phyloP scores from a whole-genome alignment of 2,797 vertebrate genomes.

The Eidolon dupreanum region DNA sequence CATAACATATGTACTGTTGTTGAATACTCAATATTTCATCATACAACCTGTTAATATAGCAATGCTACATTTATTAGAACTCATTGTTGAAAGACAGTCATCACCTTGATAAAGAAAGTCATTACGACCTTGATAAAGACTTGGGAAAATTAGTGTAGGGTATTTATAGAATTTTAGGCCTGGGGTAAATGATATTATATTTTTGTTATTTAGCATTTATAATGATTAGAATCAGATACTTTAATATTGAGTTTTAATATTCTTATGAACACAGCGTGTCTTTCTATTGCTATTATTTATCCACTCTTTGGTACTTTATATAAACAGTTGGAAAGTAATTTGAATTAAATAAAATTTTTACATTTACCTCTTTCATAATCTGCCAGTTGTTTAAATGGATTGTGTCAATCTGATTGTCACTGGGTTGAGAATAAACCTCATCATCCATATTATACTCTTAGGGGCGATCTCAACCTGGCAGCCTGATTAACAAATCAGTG shows the following conservation, averaged over 20 bases:
- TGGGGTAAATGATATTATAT: neutral
- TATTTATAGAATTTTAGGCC: neutral
- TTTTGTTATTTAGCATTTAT: neutral
- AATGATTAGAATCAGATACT: neutral
- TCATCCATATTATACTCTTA: neutral
- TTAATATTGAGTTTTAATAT: slow-evolving; percentile 9
- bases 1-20: neutral
- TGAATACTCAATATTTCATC: neutral
- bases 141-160: neutral
- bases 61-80: neutral
- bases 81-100: neutral
- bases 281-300: neutral
- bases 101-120: neutral
- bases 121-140: neutral
- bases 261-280: neutral
- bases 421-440: neutral
- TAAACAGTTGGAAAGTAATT: neutral
- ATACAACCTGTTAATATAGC: neutral
- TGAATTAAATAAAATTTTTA: slow-evolving; percentile 10
- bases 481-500: neutral
- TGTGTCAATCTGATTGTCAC: neutral
- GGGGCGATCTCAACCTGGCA: neutral
- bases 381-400: neutral
- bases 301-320: neutral
- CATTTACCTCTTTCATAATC: neutral